Evolutionary conservation across 1,140 invertebrate genomes (phyloP).

Genomic region (Asbolus verrucosus): DNA sequence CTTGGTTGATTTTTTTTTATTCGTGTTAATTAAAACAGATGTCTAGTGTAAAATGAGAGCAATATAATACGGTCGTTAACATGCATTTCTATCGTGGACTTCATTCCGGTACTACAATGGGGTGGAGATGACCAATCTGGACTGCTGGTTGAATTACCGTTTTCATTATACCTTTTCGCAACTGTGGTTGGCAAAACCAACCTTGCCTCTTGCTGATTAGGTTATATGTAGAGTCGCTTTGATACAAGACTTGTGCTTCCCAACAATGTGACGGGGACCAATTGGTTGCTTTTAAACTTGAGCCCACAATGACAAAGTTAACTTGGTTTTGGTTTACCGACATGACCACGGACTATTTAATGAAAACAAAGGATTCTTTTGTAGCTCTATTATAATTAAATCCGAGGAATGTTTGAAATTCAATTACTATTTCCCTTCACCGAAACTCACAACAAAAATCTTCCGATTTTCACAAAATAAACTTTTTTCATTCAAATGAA

Average conservation of each 20-base stretch:
- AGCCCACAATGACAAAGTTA: conserved; percentile 32
- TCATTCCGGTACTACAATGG: not conserved
- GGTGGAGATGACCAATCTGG: not conserved
- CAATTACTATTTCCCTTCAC: conserved; percentile 21
- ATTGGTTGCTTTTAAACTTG: conserved; percentile 16
- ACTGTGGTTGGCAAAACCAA: not conserved
- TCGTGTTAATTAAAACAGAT: conserved; percentile 20
- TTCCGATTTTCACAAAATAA: conserved; percentile 9
- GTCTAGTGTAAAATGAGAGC: not conserved
- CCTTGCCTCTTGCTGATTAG: not conserved
- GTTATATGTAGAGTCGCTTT: too few relatives aligned
- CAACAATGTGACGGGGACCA: not conserved
- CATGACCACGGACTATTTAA: conserved; percentile 4
- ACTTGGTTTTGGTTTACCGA: conserved; percentile 13
- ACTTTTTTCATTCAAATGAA: not conserved
- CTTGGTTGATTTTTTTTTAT: not conserved
- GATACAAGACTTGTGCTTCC: not conserved
- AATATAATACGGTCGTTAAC: not conserved
- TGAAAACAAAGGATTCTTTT: conserved; percentile 37
- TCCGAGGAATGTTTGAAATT: conserved; percentile 28
- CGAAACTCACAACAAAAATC: conserved; percentile 16
- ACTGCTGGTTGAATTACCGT: conserved; percentile 6
- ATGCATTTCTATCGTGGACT: not conserved
- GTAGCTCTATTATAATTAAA: conserved; percentile 24
- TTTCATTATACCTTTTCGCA: conserved; percentile 15